Evolutionary conservation across 2,797 vertebrate species (phyloP).

Genomic region (Periophthalmus magnuspinnatus): DNA sequence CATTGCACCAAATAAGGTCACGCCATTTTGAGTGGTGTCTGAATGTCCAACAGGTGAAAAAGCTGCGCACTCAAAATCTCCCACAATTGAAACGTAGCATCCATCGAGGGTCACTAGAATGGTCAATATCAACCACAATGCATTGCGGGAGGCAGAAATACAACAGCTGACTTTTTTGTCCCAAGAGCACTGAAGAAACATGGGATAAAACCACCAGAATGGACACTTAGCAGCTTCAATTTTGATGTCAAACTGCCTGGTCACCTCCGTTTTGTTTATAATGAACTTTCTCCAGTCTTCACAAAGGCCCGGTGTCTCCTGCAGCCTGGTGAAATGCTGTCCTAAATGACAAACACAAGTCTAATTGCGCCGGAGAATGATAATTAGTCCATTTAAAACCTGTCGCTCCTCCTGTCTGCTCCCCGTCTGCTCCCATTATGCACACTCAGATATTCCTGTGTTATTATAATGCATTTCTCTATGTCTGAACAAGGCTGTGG

Average conservation of each 20-base stretch:
- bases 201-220: not conserved
- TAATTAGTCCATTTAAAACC: constrained; percentile 20
- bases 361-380: constrained; percentile 8
- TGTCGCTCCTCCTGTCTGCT: not conserved
- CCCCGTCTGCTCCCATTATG: constrained; percentile 12
- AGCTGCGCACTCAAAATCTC: too few relatives aligned
- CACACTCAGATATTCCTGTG: not conserved
- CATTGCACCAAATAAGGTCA: too few relatives aligned
- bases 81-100: too few relatives aligned
- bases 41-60: too few relatives aligned
- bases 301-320: constrained; percentile 15
- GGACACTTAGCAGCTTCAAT: too few relatives aligned
- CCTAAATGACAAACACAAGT: constrained; percentile 15
- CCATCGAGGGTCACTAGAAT: too few relatives aligned
- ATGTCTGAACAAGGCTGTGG: not conserved
- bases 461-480: constrained; percentile 7
- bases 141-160: too few relatives aligned
- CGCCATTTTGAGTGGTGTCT: too few relatives aligned
- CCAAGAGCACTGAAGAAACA: too few relatives aligned
- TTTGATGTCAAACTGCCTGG: not conserved
- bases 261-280: not conserved
- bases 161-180: too few relatives aligned
- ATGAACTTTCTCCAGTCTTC: not conserved
- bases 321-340: not conserved
- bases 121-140: too few relatives aligned